These are phyloP conservation scores for Dinothrombium tinctorium DNA, from an alignment of 1,140 invertebrate genomes.

Conservation along the genomic window DNA sequence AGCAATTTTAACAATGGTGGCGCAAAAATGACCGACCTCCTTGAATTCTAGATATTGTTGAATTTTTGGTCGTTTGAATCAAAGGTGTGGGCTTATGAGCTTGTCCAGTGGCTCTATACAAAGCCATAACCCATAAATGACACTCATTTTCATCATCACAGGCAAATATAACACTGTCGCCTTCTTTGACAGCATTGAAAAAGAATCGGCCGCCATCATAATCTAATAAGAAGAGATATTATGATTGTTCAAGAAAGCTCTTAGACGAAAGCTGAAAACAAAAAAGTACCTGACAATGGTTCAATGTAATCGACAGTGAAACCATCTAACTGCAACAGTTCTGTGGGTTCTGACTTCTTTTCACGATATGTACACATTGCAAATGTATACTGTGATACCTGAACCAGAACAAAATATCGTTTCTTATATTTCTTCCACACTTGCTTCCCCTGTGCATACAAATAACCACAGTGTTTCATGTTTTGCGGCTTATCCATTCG, in stretches of 20 bases:
- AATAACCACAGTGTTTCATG: slow-evolving; percentile 92
- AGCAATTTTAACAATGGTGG: not conserved
- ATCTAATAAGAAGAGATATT: too few species aligned
- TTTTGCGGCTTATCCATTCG: slow-evolving; percentile 96
- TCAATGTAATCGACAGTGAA: slow-evolving; percentile 99
- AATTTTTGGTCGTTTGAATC: slow-evolving; percentile 36
- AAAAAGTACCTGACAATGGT: slow-evolving; percentile 44
- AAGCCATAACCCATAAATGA: slow-evolving; percentile 93
- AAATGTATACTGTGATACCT: slow-evolving; percentile 99
- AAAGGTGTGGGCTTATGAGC: slow-evolving; percentile 93
- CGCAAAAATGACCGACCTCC: not conserved
- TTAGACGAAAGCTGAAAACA: too few species aligned
- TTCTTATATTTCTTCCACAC: slow-evolving; percentile 99
- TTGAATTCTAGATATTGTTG: slow-evolving; percentile 43
- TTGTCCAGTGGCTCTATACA: slow-evolving; percentile 95
- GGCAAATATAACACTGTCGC: slow-evolving; percentile 86
- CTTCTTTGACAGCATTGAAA: slow-evolving; percentile 95
- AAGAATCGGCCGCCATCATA: slow-evolving; percentile 71
- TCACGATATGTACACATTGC: slow-evolving; percentile 98
- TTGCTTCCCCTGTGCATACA: slow-evolving; percentile 82
- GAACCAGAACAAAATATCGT: slow-evolving; percentile 89
- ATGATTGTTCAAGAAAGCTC: not conserved
- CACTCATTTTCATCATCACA: slow-evolving; percentile 96
- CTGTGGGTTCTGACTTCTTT: slow-evolving; percentile 94
- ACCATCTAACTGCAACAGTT: slow-evolving; percentile 97